Evolutionary conservation across 30 jellyfish, hydroid and myxozoan species (phyloP), one percentile per base, ranked within the genome.

Genomic region (Turritopsis dohrnii): DNA sequence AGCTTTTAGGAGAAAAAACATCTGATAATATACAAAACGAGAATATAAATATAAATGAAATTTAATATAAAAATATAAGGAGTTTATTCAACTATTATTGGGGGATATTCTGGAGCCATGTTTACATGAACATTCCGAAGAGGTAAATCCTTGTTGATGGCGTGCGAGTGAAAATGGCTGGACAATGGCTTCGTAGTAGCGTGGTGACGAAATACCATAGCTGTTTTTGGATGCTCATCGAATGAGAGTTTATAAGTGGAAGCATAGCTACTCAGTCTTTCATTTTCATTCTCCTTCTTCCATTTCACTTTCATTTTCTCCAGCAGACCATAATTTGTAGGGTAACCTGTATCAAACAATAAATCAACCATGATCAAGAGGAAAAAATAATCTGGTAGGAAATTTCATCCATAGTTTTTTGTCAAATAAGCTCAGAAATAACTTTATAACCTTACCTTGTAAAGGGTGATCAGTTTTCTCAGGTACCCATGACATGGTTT

Each of bases 271-370:
- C 83, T 84, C 1, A 18, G 81, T 21, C 79, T 71, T 8, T 52
- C 71, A 27, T 74, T 26, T 25, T 52, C 77, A 4, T 8, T 26
- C 7, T 86, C 80, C 29, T 52, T 52, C 54, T 60, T 41, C 92
- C 85, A 71, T 75, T 79, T 82, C 5, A 65, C 85, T 69, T 73
- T 52, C 79, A 54, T 85, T 79, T 94, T 79, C 41, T 86, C 96
- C 28, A 81, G 94, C 16, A 94, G 92, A 22, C 98, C 98, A 93
- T 83, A 93, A n/a, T 75, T 85, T 28, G 98, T 93, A 53, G 98
- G 95, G 13, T 85, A 27, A 19, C 96, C 98, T 93, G n/a, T n/a
- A n/a, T n/a, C n/a, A n/a, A n/a, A n/a, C n/a, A n/a, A n/a, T n/a
- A n/a, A n/a, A n/a, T n/a, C n/a, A n/a, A n/a, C n/a, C n/a, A n/a